A percentile compares a stretch with the other conserved stretches of the same genome.
Conservation (phyloP, 2,113 vertebrate genomes). For the Odocoileus hemionus region DNA sequence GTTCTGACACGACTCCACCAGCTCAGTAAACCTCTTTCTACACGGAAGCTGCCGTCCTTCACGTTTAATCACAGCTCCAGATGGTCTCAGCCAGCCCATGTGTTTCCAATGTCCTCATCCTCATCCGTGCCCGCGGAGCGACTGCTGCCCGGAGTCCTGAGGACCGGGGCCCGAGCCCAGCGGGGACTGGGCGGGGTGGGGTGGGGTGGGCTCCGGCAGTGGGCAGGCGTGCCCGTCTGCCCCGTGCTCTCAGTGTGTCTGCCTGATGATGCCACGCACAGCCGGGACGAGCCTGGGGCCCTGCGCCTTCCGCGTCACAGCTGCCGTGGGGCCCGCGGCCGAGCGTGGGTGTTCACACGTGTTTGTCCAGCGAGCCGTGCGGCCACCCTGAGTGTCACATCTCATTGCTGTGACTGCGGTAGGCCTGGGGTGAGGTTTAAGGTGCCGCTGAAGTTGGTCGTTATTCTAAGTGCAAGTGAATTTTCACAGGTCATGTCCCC, state of each 20-base stretch:
- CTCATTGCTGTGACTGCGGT: neutral
- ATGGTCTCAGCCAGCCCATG: neutral
- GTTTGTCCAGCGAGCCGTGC: neutral
- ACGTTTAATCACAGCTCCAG: conserved; percentile 11
- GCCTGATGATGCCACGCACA: accelerated
- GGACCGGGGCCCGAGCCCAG: accelerated
- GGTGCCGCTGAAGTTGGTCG: conserved; percentile 9
- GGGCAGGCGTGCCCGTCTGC: accelerated
- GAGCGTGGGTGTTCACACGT: accelerated
- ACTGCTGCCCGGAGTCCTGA: neutral
- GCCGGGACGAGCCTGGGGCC: accelerated
- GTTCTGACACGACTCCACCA: neutral
- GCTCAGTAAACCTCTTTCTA: conserved; percentile 12
- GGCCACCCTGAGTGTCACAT: neutral
- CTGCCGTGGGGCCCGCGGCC: neutral
- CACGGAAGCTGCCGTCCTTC: conserved; percentile 35
- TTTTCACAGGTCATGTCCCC: conserved; percentile 48
- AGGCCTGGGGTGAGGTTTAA: conserved; percentile 4
- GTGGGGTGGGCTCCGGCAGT: accelerated
- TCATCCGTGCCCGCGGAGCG: conserved; percentile 25
- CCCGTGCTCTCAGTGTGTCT: accelerated
- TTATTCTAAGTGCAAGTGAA: conserved; percentile 31
- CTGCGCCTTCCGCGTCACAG: neutral
- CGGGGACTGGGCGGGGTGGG: accelerated
- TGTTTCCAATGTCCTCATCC: neutral